Percentiles rank a stretch among this genome's conserved stretches.
phyloP scores from a whole-genome alignment of 2,888 invertebrate species.

The Phoenoteleia sp. region DNA sequence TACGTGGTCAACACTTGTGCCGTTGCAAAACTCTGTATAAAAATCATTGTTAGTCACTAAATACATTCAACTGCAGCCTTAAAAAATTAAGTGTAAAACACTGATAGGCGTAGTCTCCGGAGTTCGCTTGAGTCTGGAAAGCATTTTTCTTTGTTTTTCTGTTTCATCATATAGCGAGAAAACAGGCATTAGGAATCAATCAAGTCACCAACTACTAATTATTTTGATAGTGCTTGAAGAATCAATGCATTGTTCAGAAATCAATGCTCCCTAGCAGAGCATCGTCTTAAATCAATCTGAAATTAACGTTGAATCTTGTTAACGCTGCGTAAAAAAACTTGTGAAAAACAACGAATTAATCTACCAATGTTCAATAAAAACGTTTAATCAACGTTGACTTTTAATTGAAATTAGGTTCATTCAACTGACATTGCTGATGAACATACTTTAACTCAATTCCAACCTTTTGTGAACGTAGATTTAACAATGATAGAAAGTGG shows the following conservation, averaged over 20 bases:
- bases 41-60: slow-evolving; percentile 16
- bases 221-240: slow-evolving; percentile 25
- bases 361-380: too few relatives aligned
- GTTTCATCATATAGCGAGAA: slow-evolving; percentile 21
- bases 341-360: too few relatives aligned
- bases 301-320: too few relatives aligned
- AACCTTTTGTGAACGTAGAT: too few relatives aligned
- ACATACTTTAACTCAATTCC: too few relatives aligned
- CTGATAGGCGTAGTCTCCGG: slow-evolving; percentile 1
- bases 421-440: too few relatives aligned
- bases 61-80: slow-evolving; percentile 44
- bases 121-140: slow-evolving; percentile 8
- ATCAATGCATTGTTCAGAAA: slow-evolving; percentile 19
- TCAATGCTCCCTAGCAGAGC: too few relatives aligned
- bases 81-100: slow-evolving; percentile 37
- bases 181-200: slow-evolving; percentile 22
- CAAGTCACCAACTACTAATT: background rate
- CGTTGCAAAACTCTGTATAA: slow-evolving; percentile 36
- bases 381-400: too few relatives aligned
- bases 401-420: too few relatives aligned
- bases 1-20: slow-evolving; percentile 24
- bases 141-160: background rate
- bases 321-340: too few relatives aligned
- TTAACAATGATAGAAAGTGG: too few relatives aligned
- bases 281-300: too few relatives aligned